Evolutionary conservation across 2,888 invertebrate genomes (phyloP), one percentile per base, ranked within the genome.

Genomic region (Megastigmus dorsalis): DNA sequence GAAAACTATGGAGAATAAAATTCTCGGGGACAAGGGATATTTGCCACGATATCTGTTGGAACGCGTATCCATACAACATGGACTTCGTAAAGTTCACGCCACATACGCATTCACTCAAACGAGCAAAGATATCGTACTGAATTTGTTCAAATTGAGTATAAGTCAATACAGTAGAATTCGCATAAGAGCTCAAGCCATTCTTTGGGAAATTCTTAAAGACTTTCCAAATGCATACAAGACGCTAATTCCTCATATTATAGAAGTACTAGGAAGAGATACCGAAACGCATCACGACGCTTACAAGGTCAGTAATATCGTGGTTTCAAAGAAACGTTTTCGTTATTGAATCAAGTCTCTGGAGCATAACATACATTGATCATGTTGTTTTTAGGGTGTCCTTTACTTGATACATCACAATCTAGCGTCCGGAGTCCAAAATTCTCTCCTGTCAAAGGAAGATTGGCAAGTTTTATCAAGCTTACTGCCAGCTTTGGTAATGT

Each of bases 401-500:
- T 95, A 93, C 86, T 90, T 95, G 63, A 88, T 97, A 79, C 86
- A 93, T 2, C 15, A 7, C 10, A 48, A 52, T 50, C 26, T 28
- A 48, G n/a, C n/a, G n/a, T n/a, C n/a, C n/a, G n/a, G n/a, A n/a
- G n/a, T n/a, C n/a, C 4, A 5, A 10, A 45, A 41, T 23, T 91
- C 93, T 0, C 87, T 96, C 6, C 88, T 93, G 0, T 91, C 92
- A 7, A 92, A 93, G 80, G 92, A 93, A 77, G 93, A 95, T 85
- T 97, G 96, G 96, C 89, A 91, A 7, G 90, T 93, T 3, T 89
- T 94, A 15, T 88, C 90, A 41, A 88, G 91, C 28, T 85, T 97
- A 0, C 96, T 97, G 95, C 94, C 95, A 0, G 92, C 94, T 1
- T 84, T 97, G 18, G 89, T 96, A 0, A 90, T 91, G 70, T 93